Evolutionary conservation across 2,113 vertebrate genomes (phyloP), one percentile per base, ranked within the genome.

Genomic region (Aegotheles bennettii): DNA sequence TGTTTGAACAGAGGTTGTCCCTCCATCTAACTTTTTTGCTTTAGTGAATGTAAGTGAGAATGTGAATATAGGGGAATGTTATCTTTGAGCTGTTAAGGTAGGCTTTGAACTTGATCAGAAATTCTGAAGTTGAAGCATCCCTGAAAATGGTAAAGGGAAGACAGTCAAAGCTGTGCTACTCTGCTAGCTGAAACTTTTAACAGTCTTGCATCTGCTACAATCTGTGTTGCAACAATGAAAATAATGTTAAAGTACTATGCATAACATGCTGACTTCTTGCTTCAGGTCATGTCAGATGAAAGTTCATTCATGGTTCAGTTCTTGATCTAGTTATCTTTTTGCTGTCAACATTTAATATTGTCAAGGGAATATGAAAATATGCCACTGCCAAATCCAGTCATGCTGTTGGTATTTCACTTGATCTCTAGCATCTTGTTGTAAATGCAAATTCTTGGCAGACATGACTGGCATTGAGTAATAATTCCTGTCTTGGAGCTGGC

Each of bases 381-480:
- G 59, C 70, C 43, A 33, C 70, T 89, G 71, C 91, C 36, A 74
- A 63, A 89, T 64, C 42, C 77, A 88, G 64, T 69, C 51, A 54
- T 85, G 64, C 53, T 90, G 35, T 71, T 64, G 65, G 29, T 65
- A 75, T 91, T 92, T 84, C 69, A 21, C 16, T 90, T 93, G 74
- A 94, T 93, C 85, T 93, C 65, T 23, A 85, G 63, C 50, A 85
- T 87, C 67, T 80, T 93, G 48, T 38, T 87, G 64, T 54, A 79
- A 93, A 93, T 87, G 73, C 35, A 82, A 85, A 91, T 93, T 78
- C 74, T 90, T 75, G 71, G 65, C 70, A 75, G 95, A 56, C 47
- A 68, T 48, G 75, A 83, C 42, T 80, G 69, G 74, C 90, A 76
- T 57, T 51, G 56, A 84, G 56, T 21, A 70, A 35, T 77, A 35